Base-by-base conservation (phyloP, 1,140 invertebrate species). In the Drosophila orosa region DNA sequence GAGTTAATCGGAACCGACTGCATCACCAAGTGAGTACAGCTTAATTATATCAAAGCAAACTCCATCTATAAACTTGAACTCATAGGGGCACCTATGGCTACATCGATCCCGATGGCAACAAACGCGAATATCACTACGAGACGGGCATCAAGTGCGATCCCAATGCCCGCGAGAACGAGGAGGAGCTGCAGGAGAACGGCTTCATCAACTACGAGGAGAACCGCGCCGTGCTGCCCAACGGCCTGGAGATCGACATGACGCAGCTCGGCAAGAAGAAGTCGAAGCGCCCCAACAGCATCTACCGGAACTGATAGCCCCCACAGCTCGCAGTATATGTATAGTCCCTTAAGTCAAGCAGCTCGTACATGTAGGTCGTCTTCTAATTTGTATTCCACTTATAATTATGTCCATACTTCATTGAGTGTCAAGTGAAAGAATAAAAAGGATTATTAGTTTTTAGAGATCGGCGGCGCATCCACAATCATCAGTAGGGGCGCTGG, bases 1-100 rank as follows among this genome's bases (percentile, higher is more conserved):
- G 96, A 97, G 92, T 94, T 95, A 7, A 96, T 97, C 76, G 96
- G 96, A 55, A 93, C 94, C 15, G 96, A 97, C 83, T 97, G 96
- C 89, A 93, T 97, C 40, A 96, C 96, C 6, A 92, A 92, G 90
- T 92, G 24, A 81, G 85, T 77, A 39, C 3, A n/a, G 1, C 8
- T 0, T 10, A 22, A 13, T 9, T 0, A 22, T 27, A 8, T 19
- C 9, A 3, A 37, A n/a, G 5, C 19, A 22, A 15, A 27, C 1
- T 6, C 1, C 17, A 12, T 6, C 12, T 44, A 19, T 24, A 5
- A 37, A 44, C 6, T 15, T 47, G 42, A 2, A 15, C 27, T 39
- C 10, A 17, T 13, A 93, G 95, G 35, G 96, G 96, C 44, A 96
- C 96, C 85, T 97, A 97, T 80, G 96, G 96, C 29, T 97, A 97